Conservation (phyloP, 2,888 invertebrate species). For the Caenorhabditis panamensis region DNA sequence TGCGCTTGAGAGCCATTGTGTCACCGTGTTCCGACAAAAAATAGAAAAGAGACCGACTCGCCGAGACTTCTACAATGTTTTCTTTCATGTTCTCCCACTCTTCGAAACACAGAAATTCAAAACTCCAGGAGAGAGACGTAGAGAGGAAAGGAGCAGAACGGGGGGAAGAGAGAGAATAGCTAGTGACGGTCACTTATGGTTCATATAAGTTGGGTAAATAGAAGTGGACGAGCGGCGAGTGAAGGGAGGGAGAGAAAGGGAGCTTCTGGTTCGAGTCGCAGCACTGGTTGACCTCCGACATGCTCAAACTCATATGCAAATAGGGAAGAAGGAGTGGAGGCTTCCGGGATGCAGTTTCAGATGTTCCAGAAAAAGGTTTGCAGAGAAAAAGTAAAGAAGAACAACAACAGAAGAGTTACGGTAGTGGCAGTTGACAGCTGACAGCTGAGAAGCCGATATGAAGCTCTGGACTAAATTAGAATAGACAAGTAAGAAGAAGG, state of each 20-base stretch:
- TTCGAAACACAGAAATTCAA: slow-evolving; percentile 31
- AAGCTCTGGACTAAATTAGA: too few relatives aligned
- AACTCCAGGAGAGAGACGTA: slow-evolving; percentile 19
- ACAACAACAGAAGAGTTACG: too few relatives aligned
- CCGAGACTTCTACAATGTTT: slow-evolving; percentile 24
- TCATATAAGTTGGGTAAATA: slow-evolving; percentile 60
- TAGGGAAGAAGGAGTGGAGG: slow-evolving; percentile 3
- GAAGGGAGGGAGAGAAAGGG: background rate
- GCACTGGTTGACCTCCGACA: slow-evolving; percentile 43
- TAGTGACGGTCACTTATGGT: slow-evolving; percentile 51
- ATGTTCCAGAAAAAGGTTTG: too few relatives aligned
- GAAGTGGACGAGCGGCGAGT: slow-evolving; percentile 7
- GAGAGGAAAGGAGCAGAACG: slow-evolving; percentile 24
- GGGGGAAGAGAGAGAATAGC: slow-evolving; percentile 23
- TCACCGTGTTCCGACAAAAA: background rate
- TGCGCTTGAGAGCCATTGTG: slow-evolving; percentile 11
- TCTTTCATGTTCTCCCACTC: slow-evolving; percentile 15
- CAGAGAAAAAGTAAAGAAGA: too few relatives aligned
- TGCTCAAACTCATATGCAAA: slow-evolving; percentile 46
- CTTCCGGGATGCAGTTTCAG: background rate
- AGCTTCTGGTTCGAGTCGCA: slow-evolving; percentile 33
- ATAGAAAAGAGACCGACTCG: slow-evolving; percentile 11
- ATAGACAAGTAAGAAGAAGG: too few relatives aligned
- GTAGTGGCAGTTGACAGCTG: too few relatives aligned
- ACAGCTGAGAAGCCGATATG: too few relatives aligned